Evolutionary conservation across 2,888 invertebrate species (phyloP), one percentile per base, ranked within the genome.

Genomic region (Asteroscopus sphinx): DNA sequence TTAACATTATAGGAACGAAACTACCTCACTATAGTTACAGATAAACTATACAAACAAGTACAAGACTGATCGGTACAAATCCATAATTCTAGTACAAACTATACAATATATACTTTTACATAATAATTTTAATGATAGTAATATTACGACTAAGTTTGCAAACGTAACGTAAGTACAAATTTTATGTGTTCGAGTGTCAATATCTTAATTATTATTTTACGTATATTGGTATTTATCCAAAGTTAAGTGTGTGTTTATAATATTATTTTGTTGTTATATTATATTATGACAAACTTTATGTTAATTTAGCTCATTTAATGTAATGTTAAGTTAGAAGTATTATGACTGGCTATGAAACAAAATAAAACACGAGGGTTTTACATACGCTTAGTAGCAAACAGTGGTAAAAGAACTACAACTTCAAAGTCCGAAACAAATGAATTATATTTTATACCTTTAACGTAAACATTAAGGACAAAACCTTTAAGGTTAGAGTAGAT

Each of bases 21-120:
- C 79, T 91, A 92, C 91, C 91, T 92, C 90, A 87, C 79, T 79
- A 76, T 73, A 77, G 70, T 77, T 75, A 76, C 83, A 83, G 77
- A 75, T 79, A 70, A 74, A 80, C 79, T 80, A 74, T 79, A 79
- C 70, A 82, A 84, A 74, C 80, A 83, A 87, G 81, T 76, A 85
- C 82, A 93, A 93, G 93, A 93, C 93, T 93, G 93, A 93, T 86
- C 83, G 85, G 89, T 92, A 92, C 91, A 91, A 92, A 91, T 88
- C 86, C 89, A 85, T 87, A 82, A 79, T 79, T 80, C 73, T 87
- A 90, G 88, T 90, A 88, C 88, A 88, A 91, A 82, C 77, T 87
- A 81, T 86, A 84, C 80, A 85, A 72, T 69, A 69, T 72, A 68
- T 77, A 79, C 71, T 73, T 57, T 73, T 67, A 80, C 73, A 77